Conservation (phyloP, 2,113 vertebrate genomes). For the Cottus gobio region DNA sequence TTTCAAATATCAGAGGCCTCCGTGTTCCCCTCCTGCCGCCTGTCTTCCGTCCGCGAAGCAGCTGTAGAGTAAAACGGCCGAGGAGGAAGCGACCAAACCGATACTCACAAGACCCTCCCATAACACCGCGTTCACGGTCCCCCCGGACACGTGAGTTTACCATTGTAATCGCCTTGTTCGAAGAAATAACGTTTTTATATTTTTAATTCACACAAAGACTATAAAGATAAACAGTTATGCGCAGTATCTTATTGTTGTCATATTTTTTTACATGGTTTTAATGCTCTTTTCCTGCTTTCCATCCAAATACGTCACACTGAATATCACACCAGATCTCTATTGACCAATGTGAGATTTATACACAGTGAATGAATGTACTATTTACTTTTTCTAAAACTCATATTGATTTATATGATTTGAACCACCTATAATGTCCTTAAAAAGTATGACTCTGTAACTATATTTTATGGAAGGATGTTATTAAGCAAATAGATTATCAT, state of each 20-base stretch:
- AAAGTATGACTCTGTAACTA: background rate
- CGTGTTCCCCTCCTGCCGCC: slow-evolving; percentile 36
- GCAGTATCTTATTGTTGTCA: background rate
- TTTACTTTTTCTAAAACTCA: background rate
- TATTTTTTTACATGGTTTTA: background rate
- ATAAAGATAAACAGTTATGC: background rate
- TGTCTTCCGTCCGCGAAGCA: slow-evolving; percentile 47
- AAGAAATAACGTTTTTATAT: too few relatives aligned
- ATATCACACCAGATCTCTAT: background rate
- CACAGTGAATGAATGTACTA: background rate
- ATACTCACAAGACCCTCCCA: slow-evolving; percentile 68
- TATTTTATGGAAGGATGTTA: background rate
- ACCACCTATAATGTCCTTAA: background rate
- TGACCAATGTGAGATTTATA: background rate
- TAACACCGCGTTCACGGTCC: slow-evolving; percentile 35
- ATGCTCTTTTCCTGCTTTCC: too few relatives aligned
- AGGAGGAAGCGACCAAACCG: slow-evolving; percentile 15
- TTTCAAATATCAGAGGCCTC: slow-evolving; percentile 38
- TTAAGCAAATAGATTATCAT: background rate
- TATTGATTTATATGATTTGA: background rate
- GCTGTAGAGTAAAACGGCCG: slow-evolving; percentile 53
- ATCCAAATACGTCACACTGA: background rate
- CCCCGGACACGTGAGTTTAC: background rate
- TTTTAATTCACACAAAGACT: too few relatives aligned
- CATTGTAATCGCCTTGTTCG: background rate